Evolutionary conservation across 2,888 invertebrate species (phyloP).

Genomic region (Diarsia brunnea): DNA sequence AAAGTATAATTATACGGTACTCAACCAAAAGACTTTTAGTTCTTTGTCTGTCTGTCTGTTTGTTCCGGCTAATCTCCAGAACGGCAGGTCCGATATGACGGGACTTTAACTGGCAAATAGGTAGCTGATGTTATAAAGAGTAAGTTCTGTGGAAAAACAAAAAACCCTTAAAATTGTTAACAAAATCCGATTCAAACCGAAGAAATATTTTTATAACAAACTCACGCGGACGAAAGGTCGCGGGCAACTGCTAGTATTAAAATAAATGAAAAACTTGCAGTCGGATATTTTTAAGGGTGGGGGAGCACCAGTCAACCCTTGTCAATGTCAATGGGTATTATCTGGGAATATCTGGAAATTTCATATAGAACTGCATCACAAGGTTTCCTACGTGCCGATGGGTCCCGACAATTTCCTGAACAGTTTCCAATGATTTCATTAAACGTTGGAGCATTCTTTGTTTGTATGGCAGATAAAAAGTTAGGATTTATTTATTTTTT

Average conservation of each 20-base stretch:
- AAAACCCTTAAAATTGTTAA: too few species aligned
- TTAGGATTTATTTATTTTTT: slow-evolving; percentile 56
- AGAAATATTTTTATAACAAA: too few species aligned
- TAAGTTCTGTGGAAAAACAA: too few species aligned
- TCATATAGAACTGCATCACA: slow-evolving; percentile 84
- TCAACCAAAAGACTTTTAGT: too few species aligned
- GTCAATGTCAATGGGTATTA: slow-evolving; percentile 87
- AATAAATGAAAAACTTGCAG: slow-evolving; percentile 84
- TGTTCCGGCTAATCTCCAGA: too few species aligned
- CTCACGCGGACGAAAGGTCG: too few species aligned
- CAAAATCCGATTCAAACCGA: too few species aligned
- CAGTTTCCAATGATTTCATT: slow-evolving; percentile 62
- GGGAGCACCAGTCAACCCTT: slow-evolving; percentile 83
- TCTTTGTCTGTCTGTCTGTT: too few species aligned
- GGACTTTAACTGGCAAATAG: too few species aligned
- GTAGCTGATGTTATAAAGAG: too few species aligned
- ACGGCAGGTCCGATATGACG: too few species aligned
- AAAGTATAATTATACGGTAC: too few species aligned
- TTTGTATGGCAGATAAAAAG: slow-evolving; percentile 50
- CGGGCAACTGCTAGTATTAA: slow-evolving; percentile 68
- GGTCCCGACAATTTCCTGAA: slow-evolving; percentile 51
- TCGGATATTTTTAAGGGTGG: slow-evolving; percentile 85
- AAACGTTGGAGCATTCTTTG: slow-evolving; percentile 55
- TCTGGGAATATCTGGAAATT: slow-evolving; percentile 83
- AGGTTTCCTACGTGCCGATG: slow-evolving; percentile 64